These are phyloP conservation scores for Xestia c-nigrum DNA, from an alignment of 2,888 invertebrate genomes.

Conservation along the genomic window DNA sequence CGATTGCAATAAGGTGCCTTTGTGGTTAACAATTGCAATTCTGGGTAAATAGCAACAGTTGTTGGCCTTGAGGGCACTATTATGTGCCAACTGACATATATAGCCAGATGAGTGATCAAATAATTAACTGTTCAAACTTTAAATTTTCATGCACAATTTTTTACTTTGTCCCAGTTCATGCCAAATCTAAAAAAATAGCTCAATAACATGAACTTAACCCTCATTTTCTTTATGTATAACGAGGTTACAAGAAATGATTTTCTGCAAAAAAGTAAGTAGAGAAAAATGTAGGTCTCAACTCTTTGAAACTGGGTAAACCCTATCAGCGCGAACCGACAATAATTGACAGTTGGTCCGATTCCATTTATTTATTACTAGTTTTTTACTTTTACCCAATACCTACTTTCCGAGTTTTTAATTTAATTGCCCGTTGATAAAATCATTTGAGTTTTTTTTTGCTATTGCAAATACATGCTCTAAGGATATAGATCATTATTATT, in stretches of 20 bases:
- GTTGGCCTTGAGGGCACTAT: conserved; percentile 6
- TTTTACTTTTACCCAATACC: conserved; percentile 61
- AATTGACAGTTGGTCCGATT: conserved; percentile 82
- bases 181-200: neutral
- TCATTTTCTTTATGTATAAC: neutral
- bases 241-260: conserved; percentile 5
- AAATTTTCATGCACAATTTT: neutral
- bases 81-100: conserved; percentile 7
- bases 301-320: conserved; percentile 35
- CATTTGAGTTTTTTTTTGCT: neutral
- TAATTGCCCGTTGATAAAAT: neutral
- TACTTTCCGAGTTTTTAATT: conserved; percentile 37
- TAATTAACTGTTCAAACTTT: neutral
- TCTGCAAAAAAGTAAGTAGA: conserved; percentile 18
- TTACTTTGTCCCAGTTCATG: neutral
- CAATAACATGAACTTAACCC: neutral
- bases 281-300: conserved; percentile 37
- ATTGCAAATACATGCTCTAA: neutral
- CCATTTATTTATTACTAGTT: conserved; percentile 79
- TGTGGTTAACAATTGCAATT: conserved; percentile 39
- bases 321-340: conserved; percentile 70
- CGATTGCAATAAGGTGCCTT: neutral
- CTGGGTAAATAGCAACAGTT: conserved; percentile 47
- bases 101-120: neutral
- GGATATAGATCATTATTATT: neutral